Percentiles rank a stretch among this genome's conserved stretches.
Conservation (phyloP, 2,888 invertebrate genomes). For the Metopia argyrocephala region DNA sequence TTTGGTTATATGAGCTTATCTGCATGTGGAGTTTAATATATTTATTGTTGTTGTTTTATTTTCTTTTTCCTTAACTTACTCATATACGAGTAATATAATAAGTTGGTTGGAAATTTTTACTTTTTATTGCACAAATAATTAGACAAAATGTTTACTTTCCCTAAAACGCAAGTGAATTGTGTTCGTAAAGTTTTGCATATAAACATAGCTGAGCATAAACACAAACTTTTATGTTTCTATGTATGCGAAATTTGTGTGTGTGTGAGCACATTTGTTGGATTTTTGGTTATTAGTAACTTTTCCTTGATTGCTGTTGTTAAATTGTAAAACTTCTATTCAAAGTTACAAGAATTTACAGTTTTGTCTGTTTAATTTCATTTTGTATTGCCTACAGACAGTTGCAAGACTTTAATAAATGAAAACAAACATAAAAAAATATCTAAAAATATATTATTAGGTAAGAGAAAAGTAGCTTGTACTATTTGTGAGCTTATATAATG, state of each 20-base stretch:
- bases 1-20: conserved; percentile 4
- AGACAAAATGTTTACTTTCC: conserved; percentile 3
- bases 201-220: no score
- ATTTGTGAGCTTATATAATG: no score
- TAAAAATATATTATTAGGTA: background rate
- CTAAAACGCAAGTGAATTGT: background rate
- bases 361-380: background rate
- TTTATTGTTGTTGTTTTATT: conserved; percentile 11
- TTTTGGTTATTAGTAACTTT: conserved; percentile 13
- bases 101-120: background rate
- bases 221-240: no score
- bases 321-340: background rate
- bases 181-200: background rate
- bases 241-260: background rate
- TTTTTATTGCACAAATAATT: background rate
- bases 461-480: no score
- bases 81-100: no score
- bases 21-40: conserved; percentile 24
- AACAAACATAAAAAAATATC: background rate
- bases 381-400: background rate
- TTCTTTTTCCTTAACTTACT: background rate
- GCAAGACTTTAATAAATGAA: no score
- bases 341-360: background rate
- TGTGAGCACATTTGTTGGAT: background rate
- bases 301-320: background rate